Percentiles rank a stretch among this genome's conserved stretches.
phyloP scores from a whole-genome alignment of 1,140 invertebrate species.

The Papilio xuthus region DNA sequence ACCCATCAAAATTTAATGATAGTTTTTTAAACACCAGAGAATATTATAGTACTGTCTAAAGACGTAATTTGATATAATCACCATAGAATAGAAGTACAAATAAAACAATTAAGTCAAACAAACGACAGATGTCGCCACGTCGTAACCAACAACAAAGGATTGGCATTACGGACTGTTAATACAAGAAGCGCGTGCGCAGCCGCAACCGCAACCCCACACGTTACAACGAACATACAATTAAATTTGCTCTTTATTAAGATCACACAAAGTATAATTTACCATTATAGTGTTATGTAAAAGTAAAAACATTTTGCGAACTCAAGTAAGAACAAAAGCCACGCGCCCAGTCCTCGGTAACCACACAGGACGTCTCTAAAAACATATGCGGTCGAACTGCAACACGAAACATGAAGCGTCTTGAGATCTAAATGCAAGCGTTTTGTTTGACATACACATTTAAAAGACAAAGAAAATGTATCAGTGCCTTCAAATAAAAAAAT shows the following conservation, averaged over 20 bases:
- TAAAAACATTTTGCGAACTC: slow-evolving; percentile 51
- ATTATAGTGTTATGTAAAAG: slow-evolving; percentile 26
- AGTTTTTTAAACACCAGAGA: neutral
- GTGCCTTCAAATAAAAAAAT: neutral
- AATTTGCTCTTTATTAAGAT: neutral
- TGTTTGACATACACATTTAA: slow-evolving; percentile 27
- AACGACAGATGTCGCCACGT: slow-evolving; percentile 52
- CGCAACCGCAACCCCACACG: slow-evolving; percentile 53
- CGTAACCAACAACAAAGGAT: slow-evolving; percentile 53
- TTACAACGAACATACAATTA: slow-evolving; percentile 8
- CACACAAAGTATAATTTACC: slow-evolving; percentile 18
- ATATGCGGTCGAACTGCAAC: slow-evolving; percentile 58
- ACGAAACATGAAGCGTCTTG: slow-evolving; percentile 42
- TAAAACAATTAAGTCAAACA: slow-evolving; percentile 44
- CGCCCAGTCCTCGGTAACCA: slow-evolving; percentile 51
- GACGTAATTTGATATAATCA: slow-evolving; percentile 30
- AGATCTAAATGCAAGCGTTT: slow-evolving; percentile 31
- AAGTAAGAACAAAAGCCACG: slow-evolving; percentile 54
- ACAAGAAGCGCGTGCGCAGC: slow-evolving; percentile 57
- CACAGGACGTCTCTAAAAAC: slow-evolving; percentile 58
- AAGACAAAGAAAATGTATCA: slow-evolving; percentile 5
- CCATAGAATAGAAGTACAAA: slow-evolving; percentile 35
- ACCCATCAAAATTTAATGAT: neutral
- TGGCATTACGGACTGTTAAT: slow-evolving; percentile 47
- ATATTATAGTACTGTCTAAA: neutral